phyloP scores from a whole-genome alignment of 2,113 vertebrate genomes.

The Empidonax traillii region DNA sequence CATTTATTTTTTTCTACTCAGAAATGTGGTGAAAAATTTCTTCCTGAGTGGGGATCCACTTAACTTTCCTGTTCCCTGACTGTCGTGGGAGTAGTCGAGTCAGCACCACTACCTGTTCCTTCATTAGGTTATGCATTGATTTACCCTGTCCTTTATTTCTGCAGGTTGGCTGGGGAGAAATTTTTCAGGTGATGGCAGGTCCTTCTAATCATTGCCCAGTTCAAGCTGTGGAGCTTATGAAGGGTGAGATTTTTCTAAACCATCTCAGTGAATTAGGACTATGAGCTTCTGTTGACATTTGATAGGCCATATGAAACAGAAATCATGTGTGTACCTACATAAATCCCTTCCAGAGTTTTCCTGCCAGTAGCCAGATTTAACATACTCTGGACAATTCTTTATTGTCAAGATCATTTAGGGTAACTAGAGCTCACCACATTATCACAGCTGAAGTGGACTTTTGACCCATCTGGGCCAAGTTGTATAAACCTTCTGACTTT shows the following conservation, averaged over 20 bases:
- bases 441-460: neutral
- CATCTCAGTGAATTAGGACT: neutral
- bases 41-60: neutral
- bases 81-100: rapidly evolving
- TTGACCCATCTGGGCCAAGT: neutral
- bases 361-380: neutral
- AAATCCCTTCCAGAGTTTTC: neutral
- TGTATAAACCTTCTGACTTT: neutral
- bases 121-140: neutral
- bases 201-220: rapidly evolving
- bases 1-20: neutral
- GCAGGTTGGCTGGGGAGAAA: neutral
- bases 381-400: neutral
- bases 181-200: neutral
- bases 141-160: neutral
- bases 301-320: neutral
- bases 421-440: neutral
- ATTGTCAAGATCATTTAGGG: neutral
- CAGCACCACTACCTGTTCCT: neutral
- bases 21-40: neutral
- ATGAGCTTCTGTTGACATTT: neutral
- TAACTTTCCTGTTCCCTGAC: neutral
- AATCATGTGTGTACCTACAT: neutral
- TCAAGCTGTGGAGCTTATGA: neutral
- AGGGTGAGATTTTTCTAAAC: neutral